These are phyloP conservation scores for Cerastis leucographa DNA, from an alignment of 2,888 invertebrate species.

Conservation along the genomic window DNA sequence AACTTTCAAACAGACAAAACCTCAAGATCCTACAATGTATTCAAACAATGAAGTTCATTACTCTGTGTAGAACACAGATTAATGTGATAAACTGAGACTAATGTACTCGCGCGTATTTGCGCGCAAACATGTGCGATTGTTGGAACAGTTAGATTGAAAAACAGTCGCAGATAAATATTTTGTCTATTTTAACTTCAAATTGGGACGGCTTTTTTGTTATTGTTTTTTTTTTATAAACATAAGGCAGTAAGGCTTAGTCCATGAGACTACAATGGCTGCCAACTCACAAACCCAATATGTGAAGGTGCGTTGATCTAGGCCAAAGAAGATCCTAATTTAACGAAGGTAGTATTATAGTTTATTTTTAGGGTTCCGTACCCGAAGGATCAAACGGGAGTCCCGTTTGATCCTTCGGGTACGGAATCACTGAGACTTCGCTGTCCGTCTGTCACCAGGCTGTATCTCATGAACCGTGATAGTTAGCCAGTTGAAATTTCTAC, in stretches of 20 bases:
- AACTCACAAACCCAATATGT: not conserved
- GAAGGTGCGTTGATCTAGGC: not conserved
- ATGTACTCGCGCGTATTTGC: conserved; percentile 11
- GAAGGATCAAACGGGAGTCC: no score
- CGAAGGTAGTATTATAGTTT: not conserved
- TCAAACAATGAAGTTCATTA: conserved; percentile 7
- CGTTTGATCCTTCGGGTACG: no score
- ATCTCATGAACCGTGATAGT: no score
- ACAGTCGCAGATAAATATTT: conserved; percentile 9
- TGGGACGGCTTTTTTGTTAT: not conserved
- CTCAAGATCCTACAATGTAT: not conserved
- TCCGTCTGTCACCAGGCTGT: no score
- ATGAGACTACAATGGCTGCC: not conserved
- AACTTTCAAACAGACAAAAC: not conserved
- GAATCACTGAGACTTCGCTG: no score
- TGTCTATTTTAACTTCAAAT: not conserved
- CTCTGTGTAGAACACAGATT: conserved; percentile 4
- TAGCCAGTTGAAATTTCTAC: no score
- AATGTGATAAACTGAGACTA: conserved; percentile 20
- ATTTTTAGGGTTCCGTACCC: no score
- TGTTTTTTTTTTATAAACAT: not conserved
- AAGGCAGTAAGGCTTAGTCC: not conserved
- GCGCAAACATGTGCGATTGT: conserved; percentile 13
- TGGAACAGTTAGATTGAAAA: conserved; percentile 34
- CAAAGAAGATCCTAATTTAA: not conserved